A percentile compares a stretch with the other conserved stretches of the same genome.
Evolutionary conservation across 2,797 vertebrate genomes (phyloP).

Genomic region (Falco concolor): DNA sequence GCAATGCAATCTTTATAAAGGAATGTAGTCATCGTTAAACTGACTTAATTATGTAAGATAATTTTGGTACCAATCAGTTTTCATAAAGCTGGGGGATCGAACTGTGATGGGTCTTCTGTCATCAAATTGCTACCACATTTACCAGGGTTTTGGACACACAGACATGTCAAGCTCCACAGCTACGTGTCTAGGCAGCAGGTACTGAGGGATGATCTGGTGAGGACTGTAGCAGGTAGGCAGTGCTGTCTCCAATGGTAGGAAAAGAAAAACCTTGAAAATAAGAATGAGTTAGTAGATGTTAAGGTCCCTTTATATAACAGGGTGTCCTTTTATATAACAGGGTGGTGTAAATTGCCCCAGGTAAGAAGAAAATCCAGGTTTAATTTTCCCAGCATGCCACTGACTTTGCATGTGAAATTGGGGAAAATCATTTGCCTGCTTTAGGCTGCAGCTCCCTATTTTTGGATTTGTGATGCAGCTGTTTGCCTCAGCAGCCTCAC

Average conservation of each 20-base stretch:
- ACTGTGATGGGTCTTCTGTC: not conserved
- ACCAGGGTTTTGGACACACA: not conserved
- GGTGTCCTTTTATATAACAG: not conserved
- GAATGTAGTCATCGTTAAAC: not conserved
- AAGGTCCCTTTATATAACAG: not conserved
- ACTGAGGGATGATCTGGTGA: fast-evolving
- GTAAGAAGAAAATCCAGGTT: not conserved
- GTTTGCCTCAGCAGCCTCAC: not conserved
- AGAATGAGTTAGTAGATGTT: not conserved
- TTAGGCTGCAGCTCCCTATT: not conserved
- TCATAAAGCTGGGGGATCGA: not conserved
- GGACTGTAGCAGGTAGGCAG: not conserved
- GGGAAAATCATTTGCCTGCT: not conserved
- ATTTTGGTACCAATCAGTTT: not conserved
- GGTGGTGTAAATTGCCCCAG: not conserved
- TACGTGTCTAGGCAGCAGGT: fast-evolving
- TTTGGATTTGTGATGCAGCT: not conserved
- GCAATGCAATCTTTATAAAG: not conserved
- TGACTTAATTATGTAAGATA: not conserved
- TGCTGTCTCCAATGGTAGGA: not conserved
- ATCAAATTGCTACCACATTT: not conserved
- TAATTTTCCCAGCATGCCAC: not conserved
- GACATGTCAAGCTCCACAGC: not conserved
- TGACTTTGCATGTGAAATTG: not conserved
- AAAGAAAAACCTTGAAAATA: not conserved